A percentile compares a stretch with the other conserved stretches of the same genome.
phyloP scores from a whole-genome alignment of 2,888 invertebrate species.

The Tridacna crocea region DNA sequence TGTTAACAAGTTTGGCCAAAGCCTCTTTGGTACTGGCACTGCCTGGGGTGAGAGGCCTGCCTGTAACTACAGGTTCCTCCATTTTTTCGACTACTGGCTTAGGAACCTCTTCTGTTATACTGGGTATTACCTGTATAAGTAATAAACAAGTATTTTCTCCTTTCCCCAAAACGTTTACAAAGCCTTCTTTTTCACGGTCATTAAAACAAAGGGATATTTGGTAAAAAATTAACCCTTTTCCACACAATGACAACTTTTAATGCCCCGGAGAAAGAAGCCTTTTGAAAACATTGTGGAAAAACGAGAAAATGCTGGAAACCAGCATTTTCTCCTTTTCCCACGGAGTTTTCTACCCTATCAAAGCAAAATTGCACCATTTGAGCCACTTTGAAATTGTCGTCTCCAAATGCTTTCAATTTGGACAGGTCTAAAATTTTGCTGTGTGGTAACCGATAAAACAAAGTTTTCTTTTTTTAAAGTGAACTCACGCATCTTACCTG shows the following conservation, averaged over 20 bases:
- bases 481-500: too few species aligned
- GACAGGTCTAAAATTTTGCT: too few species aligned
- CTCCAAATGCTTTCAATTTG: too few species aligned
- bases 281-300: constrained; percentile 1
- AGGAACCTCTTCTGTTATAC: constrained; percentile 6
- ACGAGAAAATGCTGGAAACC: neutral
- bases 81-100: constrained; percentile 4
- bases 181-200: neutral
- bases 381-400: too few species aligned
- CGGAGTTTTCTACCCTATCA: neutral
- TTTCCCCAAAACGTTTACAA: neutral
- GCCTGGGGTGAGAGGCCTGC: constrained; percentile 72
- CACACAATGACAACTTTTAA: too few species aligned
- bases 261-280: neutral
- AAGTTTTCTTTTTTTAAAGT: too few species aligned
- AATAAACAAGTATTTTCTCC: neutral
- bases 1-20: constrained; percentile 93
- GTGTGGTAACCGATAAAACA: too few species aligned
- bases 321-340: constrained; percentile 11
- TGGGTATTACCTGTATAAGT: constrained; percentile 1
- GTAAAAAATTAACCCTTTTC: neutral
- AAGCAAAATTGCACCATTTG: too few species aligned
- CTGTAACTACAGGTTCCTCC: neutral
- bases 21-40: constrained; percentile 90
- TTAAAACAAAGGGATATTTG: neutral